These are phyloP conservation scores for Corythornis cristatus DNA, from an alignment of 2,113 vertebrate genomes.

Conservation along the genomic window DNA sequence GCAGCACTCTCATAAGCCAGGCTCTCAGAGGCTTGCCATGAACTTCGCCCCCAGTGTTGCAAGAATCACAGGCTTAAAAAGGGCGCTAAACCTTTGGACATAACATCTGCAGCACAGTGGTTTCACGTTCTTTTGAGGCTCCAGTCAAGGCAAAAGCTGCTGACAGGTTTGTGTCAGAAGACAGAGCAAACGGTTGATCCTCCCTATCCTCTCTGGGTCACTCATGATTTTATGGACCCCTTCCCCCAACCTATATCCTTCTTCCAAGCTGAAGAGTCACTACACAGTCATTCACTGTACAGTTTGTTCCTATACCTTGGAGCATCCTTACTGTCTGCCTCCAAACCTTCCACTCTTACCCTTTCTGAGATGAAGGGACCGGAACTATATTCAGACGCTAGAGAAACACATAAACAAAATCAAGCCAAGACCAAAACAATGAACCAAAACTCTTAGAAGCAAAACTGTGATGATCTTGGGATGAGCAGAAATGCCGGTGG, in stretches of 20 bases:
- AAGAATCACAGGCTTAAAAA: neutral
- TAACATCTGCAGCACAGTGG: neutral
- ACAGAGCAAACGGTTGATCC: neutral
- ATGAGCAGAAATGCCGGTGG: neutral
- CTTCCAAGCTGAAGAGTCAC: neutral
- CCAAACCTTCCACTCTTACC: neutral
- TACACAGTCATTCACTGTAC: neutral
- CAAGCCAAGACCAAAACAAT: neutral
- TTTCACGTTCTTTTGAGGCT: neutral
- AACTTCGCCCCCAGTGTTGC: slow-evolving; percentile 14
- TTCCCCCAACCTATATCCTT: neutral
- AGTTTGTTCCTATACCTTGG: neutral
- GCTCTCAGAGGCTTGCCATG: neutral
- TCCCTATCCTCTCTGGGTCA: neutral
- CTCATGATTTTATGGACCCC: neutral
- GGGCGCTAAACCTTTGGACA: neutral
- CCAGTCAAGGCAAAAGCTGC: neutral
- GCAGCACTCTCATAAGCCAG: neutral
- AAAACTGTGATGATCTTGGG: neutral
- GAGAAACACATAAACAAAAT: neutral
- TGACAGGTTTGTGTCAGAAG: neutral
- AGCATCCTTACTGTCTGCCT: neutral
- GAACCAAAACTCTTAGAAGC: neutral
- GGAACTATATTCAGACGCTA: neutral
- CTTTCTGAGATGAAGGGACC: neutral